Conservation (phyloP, 2,113 vertebrate species). For the Tachysurus fulvidraco region DNA sequence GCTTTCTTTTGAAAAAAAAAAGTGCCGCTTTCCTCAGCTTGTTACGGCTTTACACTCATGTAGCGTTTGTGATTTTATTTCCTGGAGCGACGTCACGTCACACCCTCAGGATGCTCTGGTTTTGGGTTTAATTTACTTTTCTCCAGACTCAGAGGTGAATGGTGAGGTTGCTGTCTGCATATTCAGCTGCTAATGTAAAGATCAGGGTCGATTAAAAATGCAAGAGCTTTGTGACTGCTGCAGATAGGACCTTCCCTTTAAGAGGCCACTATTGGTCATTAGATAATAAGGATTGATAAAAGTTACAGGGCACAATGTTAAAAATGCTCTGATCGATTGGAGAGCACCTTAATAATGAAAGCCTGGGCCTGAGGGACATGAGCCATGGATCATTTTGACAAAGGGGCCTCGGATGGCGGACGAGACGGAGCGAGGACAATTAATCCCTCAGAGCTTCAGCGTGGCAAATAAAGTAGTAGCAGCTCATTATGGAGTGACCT, state of each 20-base stretch:
- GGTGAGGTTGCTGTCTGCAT: conserved; percentile 60
- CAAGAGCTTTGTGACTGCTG: conserved; percentile 75
- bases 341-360: conserved; percentile 81
- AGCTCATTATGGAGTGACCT: conserved; percentile 83
- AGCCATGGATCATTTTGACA: conserved; percentile 85
- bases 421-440: conserved; percentile 82
- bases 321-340: conserved; percentile 83
- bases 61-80: background rate
- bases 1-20: conserved; percentile 52
- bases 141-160: background rate
- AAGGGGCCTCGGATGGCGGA: conserved; percentile 75
- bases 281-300: conserved; percentile 88
- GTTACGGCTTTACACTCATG: conserved; percentile 59
- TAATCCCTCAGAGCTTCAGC: conserved; percentile 82
- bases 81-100: background rate
- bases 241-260: conserved; percentile 68
- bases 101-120: background rate
- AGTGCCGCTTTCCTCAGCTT: conserved; percentile 58
- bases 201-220: conserved; percentile 90
- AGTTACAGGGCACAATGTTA: conserved; percentile 77
- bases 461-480: conserved; percentile 81
- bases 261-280: conserved; percentile 77
- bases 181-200: conserved; percentile 82
- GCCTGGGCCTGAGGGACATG: conserved; percentile 73
- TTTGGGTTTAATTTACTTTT: background rate